These are phyloP conservation scores for Asarcornis scutulata DNA, from an alignment of 2,113 vertebrate species.

Conservation along the genomic window DNA sequence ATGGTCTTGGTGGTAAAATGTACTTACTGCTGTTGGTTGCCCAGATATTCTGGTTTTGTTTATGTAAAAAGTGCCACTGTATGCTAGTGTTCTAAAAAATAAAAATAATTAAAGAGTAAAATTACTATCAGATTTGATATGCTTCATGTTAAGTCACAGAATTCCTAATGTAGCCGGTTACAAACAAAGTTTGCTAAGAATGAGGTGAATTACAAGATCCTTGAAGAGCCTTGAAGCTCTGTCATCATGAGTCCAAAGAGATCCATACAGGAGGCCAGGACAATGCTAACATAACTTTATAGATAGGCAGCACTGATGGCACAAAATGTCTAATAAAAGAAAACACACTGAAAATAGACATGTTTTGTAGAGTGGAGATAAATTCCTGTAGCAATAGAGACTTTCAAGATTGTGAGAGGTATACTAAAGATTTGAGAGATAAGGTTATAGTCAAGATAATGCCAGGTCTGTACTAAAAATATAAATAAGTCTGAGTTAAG, in stretches of 20 bases:
- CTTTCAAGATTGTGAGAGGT: neutral
- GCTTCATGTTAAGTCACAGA: neutral
- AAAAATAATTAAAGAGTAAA: neutral
- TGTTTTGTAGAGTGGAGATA: neutral
- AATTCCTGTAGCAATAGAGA: neutral
- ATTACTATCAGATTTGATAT: neutral
- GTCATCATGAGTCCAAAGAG: neutral
- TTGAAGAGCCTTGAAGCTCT: neutral
- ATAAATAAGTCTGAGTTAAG: neutral
- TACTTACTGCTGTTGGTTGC: neutral
- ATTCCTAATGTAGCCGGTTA: neutral
- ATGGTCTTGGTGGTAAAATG: neutral
- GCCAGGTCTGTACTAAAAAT: neutral
- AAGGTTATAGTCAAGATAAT: neutral
- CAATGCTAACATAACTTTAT: neutral
- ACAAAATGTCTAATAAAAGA: neutral
- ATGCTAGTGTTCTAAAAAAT: neutral
- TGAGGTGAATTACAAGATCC: neutral
- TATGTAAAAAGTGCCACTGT: slow-evolving; percentile 11
- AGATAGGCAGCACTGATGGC: neutral
- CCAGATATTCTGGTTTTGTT: slow-evolving; percentile 39
- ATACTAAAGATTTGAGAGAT: neutral
- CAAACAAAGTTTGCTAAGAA: neutral
- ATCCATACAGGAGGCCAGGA: neutral
- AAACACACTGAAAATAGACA: neutral